These are phyloP conservation scores for Poeciliopsis turneri DNA, from an alignment of 2,797 vertebrate species.

Conservation along the genomic window DNA sequence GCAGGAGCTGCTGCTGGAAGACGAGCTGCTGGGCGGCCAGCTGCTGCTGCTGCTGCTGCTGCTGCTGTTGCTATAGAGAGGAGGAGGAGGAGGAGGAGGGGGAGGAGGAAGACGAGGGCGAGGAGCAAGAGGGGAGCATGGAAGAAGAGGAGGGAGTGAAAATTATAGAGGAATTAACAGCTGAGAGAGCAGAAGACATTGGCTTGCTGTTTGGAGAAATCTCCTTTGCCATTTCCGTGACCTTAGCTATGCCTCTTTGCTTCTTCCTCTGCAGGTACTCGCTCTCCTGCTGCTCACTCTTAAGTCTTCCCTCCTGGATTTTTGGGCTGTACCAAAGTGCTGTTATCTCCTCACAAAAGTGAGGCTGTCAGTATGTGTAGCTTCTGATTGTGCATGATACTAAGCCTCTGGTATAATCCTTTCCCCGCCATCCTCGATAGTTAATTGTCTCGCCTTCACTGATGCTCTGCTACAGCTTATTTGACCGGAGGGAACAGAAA, in stretches of 20 bases:
- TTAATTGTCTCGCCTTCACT: slow-evolving; percentile 82
- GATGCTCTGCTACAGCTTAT: slow-evolving; percentile 81
- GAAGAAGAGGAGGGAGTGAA: slow-evolving; percentile 47
- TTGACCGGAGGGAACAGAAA: slow-evolving; percentile 67
- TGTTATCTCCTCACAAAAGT: slow-evolving; percentile 38
- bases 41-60: slow-evolving; percentile 95
- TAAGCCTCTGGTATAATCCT: slow-evolving; percentile 68
- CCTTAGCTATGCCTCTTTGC: slow-evolving; percentile 59
- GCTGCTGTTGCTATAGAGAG: slow-evolving; percentile 82
- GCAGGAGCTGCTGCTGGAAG: slow-evolving; percentile 99
- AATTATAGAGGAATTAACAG: slow-evolving; percentile 75
- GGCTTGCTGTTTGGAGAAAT: slow-evolving; percentile 28
- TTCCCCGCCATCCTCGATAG: slow-evolving; percentile 56
- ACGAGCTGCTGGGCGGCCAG: slow-evolving; percentile 99
- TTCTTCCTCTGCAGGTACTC: slow-evolving; percentile 39
- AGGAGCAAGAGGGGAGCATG: slow-evolving; percentile 47
- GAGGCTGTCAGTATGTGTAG: slow-evolving; percentile 54
- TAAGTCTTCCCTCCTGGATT: slow-evolving; percentile 34
- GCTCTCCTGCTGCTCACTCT: slow-evolving; percentile 46
- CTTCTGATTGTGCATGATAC: slow-evolving; percentile 72
- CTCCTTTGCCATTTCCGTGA: slow-evolving; percentile 59
- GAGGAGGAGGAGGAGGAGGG: slow-evolving; percentile 53
- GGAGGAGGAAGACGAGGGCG: slow-evolving; percentile 39
- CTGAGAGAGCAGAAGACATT: slow-evolving; percentile 48
- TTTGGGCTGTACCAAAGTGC: slow-evolving; percentile 59